phyloP scores from a whole-genome alignment of 2,113 vertebrate species.

The Cardinalis cardinalis region DNA sequence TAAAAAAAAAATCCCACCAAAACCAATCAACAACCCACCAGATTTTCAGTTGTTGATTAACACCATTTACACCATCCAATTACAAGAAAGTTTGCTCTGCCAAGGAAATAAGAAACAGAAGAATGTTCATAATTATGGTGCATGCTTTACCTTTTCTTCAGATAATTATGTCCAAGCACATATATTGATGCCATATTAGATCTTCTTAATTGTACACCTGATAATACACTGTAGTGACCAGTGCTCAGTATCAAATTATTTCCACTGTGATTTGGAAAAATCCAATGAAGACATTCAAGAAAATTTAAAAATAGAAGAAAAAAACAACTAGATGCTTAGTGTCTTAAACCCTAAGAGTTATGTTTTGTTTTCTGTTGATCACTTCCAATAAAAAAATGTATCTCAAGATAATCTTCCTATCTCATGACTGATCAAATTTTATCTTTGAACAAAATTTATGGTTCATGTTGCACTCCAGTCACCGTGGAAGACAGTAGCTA shows the following conservation, averaged over 20 bases:
- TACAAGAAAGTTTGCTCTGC: background rate
- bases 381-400: background rate
- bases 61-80: background rate
- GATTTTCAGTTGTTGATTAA: background rate
- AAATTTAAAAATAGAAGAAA: background rate
- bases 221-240: background rate
- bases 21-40: background rate
- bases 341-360: background rate
- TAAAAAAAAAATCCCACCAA: background rate
- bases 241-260: background rate
- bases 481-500: background rate
- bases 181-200: background rate
- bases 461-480: background rate
- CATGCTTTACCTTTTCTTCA: background rate
- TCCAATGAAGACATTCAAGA: background rate
- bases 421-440: background rate
- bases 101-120: background rate
- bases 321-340: fast-evolving
- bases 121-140: background rate
- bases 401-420: background rate
- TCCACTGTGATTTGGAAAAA: background rate
- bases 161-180: background rate
- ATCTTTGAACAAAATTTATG: background rate
- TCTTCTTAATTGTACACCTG: background rate
- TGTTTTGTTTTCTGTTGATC: background rate